phyloP scores from a whole-genome alignment of 2,113 vertebrate genomes.

The Crotalus tigris region DNA sequence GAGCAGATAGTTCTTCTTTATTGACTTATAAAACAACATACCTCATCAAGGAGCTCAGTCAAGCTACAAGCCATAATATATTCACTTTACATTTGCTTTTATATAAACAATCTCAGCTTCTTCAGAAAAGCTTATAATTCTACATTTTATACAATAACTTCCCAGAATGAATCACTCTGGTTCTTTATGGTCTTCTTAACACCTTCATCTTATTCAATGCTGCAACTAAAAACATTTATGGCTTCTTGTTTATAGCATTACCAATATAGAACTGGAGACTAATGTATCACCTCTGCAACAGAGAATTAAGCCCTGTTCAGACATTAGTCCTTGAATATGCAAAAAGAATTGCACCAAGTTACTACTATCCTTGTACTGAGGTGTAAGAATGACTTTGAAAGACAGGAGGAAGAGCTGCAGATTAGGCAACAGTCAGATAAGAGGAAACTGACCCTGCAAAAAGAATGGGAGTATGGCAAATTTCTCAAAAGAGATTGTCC shows the following conservation, averaged over 20 bases:
- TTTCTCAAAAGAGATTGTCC: background rate
- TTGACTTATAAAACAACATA: conserved; percentile 16
- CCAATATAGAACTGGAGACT: background rate
- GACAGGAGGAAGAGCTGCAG: background rate
- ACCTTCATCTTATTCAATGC: background rate
- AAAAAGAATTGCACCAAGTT: background rate
- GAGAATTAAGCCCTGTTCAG: background rate
- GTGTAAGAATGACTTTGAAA: background rate
- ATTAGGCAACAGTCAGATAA: background rate
- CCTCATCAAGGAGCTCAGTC: conserved; percentile 23
- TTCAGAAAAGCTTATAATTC: conserved; percentile 12
- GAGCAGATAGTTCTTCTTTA: conserved; percentile 22
- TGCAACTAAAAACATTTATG: conserved; percentile 10
- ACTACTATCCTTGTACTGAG: background rate
- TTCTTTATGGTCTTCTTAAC: background rate
- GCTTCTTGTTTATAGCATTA: background rate
- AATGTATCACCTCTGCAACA: background rate
- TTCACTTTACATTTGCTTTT: background rate
- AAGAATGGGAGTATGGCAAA: background rate
- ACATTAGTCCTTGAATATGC: background rate
- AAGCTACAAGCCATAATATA: background rate
- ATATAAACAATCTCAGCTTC: conserved; percentile 19
- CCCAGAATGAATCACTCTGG: background rate
- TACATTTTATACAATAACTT: conserved; percentile 3
- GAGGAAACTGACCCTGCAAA: background rate